Conservation (phyloP, 2,888 invertebrate genomes). For the Embidobia sp. region DNA sequence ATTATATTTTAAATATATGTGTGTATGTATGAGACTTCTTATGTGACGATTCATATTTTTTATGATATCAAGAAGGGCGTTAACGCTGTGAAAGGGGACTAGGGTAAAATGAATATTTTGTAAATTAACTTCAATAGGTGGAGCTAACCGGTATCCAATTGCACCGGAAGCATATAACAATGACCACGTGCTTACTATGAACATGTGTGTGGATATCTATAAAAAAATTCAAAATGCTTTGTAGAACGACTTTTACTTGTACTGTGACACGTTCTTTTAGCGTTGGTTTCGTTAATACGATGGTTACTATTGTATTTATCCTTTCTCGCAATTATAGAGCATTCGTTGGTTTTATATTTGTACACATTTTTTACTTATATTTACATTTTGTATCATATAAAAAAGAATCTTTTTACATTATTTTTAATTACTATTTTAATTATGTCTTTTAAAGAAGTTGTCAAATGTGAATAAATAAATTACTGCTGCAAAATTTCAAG, state of each 20-base stretch:
- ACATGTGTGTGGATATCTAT: constrained; percentile 63
- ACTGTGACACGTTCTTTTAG: constrained; percentile 72
- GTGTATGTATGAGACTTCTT: no score
- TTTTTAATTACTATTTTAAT: no score
- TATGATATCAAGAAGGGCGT: constrained; percentile 44
- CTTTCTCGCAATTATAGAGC: constrained; percentile 64
- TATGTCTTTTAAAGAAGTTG: no score
- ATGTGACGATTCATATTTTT: constrained; percentile 14
- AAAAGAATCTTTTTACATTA: no score
- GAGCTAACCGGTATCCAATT: constrained; percentile 79
- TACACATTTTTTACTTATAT: no score
- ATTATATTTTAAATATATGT: no score
- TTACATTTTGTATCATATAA: no score
- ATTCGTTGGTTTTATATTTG: no score
- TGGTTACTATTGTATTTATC: constrained; percentile 67
- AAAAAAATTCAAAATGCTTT: constrained; percentile 58
- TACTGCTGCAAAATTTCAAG: no score
- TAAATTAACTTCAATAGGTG: constrained; percentile 81
- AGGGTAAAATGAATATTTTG: constrained; percentile 79
- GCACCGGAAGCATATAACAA: constrained; percentile 80
- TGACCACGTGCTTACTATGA: constrained; percentile 69
- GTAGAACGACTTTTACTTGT: constrained; percentile 73
- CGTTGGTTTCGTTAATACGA: constrained; percentile 65
- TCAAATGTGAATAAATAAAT: no score
- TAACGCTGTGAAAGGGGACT: constrained; percentile 31